These are phyloP conservation scores for Litoditis marina DNA, from an alignment of 2,888 invertebrate genomes.

Conservation along the genomic window DNA sequence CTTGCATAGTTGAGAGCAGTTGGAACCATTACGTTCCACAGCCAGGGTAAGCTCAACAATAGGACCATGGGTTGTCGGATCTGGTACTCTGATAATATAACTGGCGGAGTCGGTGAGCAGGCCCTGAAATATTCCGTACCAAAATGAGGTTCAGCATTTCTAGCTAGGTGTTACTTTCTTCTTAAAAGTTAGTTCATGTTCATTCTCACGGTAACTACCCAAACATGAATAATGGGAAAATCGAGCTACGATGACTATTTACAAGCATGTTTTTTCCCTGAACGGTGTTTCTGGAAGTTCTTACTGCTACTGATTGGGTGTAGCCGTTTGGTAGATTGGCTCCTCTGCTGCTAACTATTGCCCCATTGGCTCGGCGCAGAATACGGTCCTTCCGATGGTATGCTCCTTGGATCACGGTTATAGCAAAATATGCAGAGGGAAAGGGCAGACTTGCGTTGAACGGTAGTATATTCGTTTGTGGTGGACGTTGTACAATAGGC, in stretches of 20 bases:
- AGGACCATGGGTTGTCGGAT: not conserved
- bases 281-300: too few species aligned
- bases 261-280: too few species aligned
- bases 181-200: too few species aligned
- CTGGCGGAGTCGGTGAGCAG: not conserved
- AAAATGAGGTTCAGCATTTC: not conserved
- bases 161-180: too few species aligned
- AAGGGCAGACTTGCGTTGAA: conserved; percentile 1
- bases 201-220: too few species aligned
- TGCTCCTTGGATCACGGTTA: conserved; percentile 1
- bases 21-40: not conserved
- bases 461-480: not conserved
- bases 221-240: too few species aligned
- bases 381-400: not conserved
- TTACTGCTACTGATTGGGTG: conserved; percentile 8
- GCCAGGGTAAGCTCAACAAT: not conserved
- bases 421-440: conserved; percentile 10
- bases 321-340: conserved; percentile 8
- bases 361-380: too few species aligned
- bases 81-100: not conserved
- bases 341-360: not conserved
- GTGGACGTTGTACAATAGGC: not conserved
- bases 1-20: not conserved
- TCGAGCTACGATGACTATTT: too few species aligned
- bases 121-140: not conserved